Base-by-base conservation (phyloP, 2,888 invertebrate genomes). In the Pheosia gnoma region DNA sequence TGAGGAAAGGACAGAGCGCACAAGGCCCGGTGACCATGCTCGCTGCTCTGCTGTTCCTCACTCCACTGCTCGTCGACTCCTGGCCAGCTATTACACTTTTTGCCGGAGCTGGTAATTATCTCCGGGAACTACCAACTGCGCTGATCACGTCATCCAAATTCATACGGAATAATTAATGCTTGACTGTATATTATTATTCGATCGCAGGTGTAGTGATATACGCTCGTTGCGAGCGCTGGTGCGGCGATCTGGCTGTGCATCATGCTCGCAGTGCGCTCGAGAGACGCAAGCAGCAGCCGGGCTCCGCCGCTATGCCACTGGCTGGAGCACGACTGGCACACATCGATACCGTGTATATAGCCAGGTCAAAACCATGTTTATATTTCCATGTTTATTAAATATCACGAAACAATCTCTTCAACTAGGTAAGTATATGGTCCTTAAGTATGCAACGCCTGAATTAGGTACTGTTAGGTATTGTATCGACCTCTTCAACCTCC, bases 31-130 rank as follows among this genome's bases (percentile, higher is more conserved):
- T 94, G 10, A 91, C 94, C 3, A 83, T 95, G 78, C 75, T 92
- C 59, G 89, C 93, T 49, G 91, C 95, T 55, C 77, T 94, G 43
- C 82, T 91, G 74, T 94, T 95, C 60, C 91, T 94, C 3, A 94
- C 95, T 4, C 95, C 95, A 25, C 84, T 95, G 55, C 81, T 95
- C 25, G 80, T 94, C 5, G 94, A 94, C 72, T 94, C 95, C 52
- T 95, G 95, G 95, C 94, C 95, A 47, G 95, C 95, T 38, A 91
- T 95, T 55, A 84, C 94, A 6, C 89, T 95, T 57, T 95, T 95
- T 88, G 90, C 95, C 64, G 87, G 93, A 64, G 95, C 95, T 79
- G 95, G 95, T 95, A 86, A 75, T 25, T 10, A 9, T 43, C 43
- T 8, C 43, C 10, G 43, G 3, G 9, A 43, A 43, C 8, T 43